These are phyloP conservation scores for Sesia apiformis DNA, from an alignment of 2,888 invertebrate species.

Conservation along the genomic window DNA sequence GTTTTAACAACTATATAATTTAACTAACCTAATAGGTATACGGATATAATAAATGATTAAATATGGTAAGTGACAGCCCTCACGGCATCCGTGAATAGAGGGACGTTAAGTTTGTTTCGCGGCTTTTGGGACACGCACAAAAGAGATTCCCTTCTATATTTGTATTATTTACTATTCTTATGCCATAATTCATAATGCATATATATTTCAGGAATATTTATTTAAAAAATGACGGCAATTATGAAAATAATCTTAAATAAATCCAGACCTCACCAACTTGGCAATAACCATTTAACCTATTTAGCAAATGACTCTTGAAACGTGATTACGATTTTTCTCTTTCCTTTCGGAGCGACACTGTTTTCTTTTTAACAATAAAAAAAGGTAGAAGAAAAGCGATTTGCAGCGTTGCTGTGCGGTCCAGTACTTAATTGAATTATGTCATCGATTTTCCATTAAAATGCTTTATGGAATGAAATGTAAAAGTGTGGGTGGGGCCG, in stretches of 20 bases:
- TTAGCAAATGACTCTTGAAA: constrained; percentile 58
- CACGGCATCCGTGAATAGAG: too few species aligned
- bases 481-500: constrained; percentile 56
- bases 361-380: constrained; percentile 40
- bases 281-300: constrained; percentile 34
- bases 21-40: too few species aligned
- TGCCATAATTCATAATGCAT: too few species aligned
- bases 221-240: too few species aligned
- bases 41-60: too few species aligned
- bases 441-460: constrained; percentile 74
- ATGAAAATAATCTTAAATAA: background rate
- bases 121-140: too few species aligned
- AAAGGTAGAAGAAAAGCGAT: constrained; percentile 36
- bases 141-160: too few species aligned
- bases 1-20: too few species aligned
- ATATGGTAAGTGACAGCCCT: too few species aligned
- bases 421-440: constrained; percentile 63
- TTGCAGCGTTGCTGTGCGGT: constrained; percentile 53
- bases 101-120: too few species aligned
- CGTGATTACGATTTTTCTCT: constrained; percentile 39
- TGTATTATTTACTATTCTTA: too few species aligned
- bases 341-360: constrained; percentile 38
- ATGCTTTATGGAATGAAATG: constrained; percentile 71
- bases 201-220: too few species aligned
- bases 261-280: background rate